Conservation (phyloP, 2,113 vertebrate genomes). For the Neodon shergylaensis region DNA sequence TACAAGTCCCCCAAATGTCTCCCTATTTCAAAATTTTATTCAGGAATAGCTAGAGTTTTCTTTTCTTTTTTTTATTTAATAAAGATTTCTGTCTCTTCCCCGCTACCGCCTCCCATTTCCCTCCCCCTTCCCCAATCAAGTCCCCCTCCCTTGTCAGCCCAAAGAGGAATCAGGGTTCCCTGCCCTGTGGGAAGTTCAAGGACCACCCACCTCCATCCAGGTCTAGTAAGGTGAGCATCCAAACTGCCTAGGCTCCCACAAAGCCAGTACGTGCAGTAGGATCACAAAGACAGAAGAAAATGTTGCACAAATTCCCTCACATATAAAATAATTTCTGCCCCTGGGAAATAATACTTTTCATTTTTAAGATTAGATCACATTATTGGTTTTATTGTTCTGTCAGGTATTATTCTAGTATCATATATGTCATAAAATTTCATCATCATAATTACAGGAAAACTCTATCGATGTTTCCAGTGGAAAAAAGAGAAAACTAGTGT, state of each 20-base stretch:
- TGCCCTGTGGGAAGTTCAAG: no score
- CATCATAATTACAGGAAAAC: not conserved
- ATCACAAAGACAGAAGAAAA: not conserved
- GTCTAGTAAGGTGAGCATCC: no score
- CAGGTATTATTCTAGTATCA: not conserved
- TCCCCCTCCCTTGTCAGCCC: no score
- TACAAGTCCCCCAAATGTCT: not conserved
- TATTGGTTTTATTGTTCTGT: not conserved
- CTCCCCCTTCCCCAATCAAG: no score
- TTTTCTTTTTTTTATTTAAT: no score
- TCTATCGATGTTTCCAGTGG: not conserved
- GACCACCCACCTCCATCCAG: no score
- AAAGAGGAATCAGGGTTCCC: no score
- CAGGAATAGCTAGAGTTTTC: not conserved
- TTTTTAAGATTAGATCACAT: not conserved
- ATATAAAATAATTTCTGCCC: not conserved
- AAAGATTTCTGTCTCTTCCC: no score
- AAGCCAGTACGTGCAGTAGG: no score
- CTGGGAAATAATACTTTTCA: not conserved
- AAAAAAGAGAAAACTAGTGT: constrained; percentile 29
- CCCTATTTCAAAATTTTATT: not conserved
- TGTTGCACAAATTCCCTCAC: not conserved
- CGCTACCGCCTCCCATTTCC: no score
- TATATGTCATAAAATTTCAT: not conserved
- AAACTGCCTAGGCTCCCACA: no score